Conservation (phyloP, 2,888 invertebrate genomes). For the Formica aserva region DNA sequence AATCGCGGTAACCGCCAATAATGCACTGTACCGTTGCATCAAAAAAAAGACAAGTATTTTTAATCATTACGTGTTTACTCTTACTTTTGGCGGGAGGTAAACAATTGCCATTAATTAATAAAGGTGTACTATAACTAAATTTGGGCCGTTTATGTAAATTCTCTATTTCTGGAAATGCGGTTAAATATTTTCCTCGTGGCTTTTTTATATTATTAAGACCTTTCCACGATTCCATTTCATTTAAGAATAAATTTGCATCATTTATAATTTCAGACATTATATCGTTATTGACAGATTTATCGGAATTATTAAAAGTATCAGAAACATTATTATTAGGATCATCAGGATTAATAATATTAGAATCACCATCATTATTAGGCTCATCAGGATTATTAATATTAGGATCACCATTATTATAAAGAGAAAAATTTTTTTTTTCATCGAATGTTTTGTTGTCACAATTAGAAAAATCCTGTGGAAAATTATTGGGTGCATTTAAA, state of each 20-base stretch:
- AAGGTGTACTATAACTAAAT: background rate
- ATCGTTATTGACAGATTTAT: background rate
- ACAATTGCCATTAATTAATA: conserved; percentile 4
- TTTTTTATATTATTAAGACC: background rate
- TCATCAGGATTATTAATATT: background rate
- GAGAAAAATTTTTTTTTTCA: background rate
- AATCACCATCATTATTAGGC: too few relatives aligned
- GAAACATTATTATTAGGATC: too few relatives aligned
- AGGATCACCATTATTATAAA: background rate
- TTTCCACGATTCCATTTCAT: background rate
- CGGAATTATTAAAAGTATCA: background rate
- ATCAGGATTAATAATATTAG: too few relatives aligned
- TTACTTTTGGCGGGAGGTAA: background rate
- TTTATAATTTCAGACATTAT: background rate
- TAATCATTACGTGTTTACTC: background rate
- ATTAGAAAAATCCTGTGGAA: background rate
- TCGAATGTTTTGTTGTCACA: background rate
- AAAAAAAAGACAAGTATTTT: background rate
- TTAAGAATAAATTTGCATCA: background rate
- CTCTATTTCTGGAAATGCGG: background rate
- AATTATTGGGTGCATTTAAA: too few relatives aligned
- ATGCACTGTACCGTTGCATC: conserved; percentile 4
- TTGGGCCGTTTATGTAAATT: background rate
- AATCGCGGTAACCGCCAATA: background rate
- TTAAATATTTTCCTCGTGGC: conserved; percentile 8